Conservation (phyloP, 2,888 invertebrate species). For the Vanessa cardui region DNA sequence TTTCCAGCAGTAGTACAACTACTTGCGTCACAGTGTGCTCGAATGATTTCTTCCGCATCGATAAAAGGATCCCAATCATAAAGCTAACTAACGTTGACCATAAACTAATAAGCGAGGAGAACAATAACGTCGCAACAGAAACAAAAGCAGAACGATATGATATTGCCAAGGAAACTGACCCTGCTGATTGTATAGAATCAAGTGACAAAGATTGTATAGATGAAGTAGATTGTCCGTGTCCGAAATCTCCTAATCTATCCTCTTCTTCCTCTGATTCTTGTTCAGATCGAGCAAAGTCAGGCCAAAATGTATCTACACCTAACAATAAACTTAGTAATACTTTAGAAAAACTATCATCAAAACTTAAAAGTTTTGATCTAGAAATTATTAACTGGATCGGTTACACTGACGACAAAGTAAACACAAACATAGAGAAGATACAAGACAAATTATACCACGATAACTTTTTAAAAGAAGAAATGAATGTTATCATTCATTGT, state of each 20-base stretch:
- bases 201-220: neutral
- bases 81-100: constrained; percentile 50
- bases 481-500: constrained; percentile 49
- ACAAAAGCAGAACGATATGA: neutral
- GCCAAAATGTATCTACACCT: constrained; percentile 13
- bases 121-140: neutral
- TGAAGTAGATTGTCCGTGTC: neutral
- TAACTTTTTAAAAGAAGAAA: constrained; percentile 52
- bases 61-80: constrained; percentile 64
- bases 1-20: constrained; percentile 61
- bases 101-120: constrained; percentile 10
- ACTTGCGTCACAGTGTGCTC: constrained; percentile 57
- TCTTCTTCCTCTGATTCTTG: constrained; percentile 22
- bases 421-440: constrained; percentile 37
- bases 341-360: constrained; percentile 46
- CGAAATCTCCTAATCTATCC: constrained; percentile 10
- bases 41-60: constrained; percentile 57
- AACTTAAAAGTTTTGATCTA: constrained; percentile 51
- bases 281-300: constrained; percentile 7
- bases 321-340: constrained; percentile 25
- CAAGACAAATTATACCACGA: constrained; percentile 48
- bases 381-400: constrained; percentile 58
- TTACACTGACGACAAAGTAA: constrained; percentile 37
- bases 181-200: neutral
- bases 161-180: neutral